These are phyloP conservation scores for Motacilla tschutschensis DNA, from an alignment of 2,113 vertebrate species.

Conservation along the genomic window DNA sequence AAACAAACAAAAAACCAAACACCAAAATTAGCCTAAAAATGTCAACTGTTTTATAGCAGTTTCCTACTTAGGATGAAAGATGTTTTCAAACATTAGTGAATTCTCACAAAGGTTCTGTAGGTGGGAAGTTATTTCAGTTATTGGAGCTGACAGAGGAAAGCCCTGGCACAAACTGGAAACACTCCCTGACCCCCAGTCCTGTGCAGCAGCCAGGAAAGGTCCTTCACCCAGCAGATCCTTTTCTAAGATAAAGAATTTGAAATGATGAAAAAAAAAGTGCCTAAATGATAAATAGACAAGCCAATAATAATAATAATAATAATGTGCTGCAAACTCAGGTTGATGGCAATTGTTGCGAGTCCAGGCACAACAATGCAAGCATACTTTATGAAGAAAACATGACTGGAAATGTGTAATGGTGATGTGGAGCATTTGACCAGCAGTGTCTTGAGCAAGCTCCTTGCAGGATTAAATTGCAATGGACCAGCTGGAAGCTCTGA, in stretches of 20 bases:
- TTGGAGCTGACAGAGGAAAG: not conserved
- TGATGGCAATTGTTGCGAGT: not conserved
- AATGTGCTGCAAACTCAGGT: not conserved
- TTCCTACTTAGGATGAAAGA: not conserved
- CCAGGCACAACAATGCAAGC: not conserved
- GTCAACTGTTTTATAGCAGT: not conserved
- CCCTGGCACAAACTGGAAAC: not conserved
- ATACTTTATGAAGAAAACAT: not conserved
- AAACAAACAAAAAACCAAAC: too few species aligned
- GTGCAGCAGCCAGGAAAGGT: not conserved
- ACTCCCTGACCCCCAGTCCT: not conserved
- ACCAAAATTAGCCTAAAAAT: not conserved
- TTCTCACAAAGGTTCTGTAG: not conserved
- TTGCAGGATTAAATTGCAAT: not conserved
- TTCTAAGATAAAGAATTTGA: not conserved
- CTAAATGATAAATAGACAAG: not conserved
- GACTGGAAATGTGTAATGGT: not conserved
- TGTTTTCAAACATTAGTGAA: not conserved
- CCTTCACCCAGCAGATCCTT: not conserved
- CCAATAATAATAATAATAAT: not conserved
- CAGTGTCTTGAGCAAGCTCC: not conserved
- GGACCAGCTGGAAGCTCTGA: not conserved
- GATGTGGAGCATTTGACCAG: not conserved
- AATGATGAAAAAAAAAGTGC: not conserved
- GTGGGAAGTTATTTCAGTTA: not conserved